phyloP scores from a whole-genome alignment of 2,888 invertebrate species.

The Scotopteryx bipunctaria region DNA sequence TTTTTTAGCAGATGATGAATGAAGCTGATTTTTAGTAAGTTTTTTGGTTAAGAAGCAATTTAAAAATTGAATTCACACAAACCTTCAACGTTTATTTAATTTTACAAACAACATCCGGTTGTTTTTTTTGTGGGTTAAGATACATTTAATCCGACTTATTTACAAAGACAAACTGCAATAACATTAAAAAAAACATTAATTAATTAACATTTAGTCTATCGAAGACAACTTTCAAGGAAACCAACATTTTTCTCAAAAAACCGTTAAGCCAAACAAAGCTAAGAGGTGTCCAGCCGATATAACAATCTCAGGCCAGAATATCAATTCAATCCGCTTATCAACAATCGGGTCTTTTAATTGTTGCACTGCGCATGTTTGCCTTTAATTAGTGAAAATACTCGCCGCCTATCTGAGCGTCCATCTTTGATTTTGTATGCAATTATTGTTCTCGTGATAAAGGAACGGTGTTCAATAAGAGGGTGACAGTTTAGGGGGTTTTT shows the following conservation, averaged over 20 bases:
- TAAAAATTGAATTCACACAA: too few species aligned
- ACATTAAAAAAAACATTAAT: too few species aligned
- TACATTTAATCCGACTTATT: too few species aligned
- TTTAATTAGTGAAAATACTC: constrained; percentile 81
- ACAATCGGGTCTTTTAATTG: constrained; percentile 78
- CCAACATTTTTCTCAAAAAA: not conserved
- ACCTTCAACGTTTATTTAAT: too few species aligned
- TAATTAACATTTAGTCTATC: too few species aligned
- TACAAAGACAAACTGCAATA: too few species aligned
- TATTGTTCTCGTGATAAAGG: constrained; percentile 77
- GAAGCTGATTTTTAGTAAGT: too few species aligned
- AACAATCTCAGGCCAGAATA: constrained; percentile 64
- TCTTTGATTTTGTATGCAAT: constrained; percentile 82
- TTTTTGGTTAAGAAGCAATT: too few species aligned
- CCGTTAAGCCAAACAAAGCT: constrained; percentile 34
- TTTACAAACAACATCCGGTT: too few species aligned
- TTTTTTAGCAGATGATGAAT: too few species aligned
- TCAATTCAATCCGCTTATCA: constrained; percentile 73
- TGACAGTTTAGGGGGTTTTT: constrained; percentile 33
- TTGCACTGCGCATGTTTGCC: constrained; percentile 71
- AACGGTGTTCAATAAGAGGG: constrained; percentile 48
- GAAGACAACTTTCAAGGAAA: not conserved
- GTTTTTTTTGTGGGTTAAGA: too few species aligned
- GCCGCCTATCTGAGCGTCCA: constrained; percentile 65
- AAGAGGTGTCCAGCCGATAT: constrained; percentile 74